phyloP scores from a whole-genome alignment of 2,113 vertebrate genomes.

The Antechinus flavipes region DNA sequence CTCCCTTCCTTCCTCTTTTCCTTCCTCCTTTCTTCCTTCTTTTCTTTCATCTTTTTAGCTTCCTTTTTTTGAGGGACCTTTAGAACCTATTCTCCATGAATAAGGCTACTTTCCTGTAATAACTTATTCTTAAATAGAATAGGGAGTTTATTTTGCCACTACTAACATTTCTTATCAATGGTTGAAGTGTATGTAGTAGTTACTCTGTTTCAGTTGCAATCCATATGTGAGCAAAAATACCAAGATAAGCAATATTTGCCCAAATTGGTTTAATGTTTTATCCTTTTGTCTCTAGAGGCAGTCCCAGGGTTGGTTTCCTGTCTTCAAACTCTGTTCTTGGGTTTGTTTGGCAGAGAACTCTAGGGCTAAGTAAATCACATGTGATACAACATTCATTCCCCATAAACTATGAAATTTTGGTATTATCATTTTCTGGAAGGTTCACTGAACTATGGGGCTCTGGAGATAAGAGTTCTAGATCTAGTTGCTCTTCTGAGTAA shows the following conservation, averaged over 20 bases:
- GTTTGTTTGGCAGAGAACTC: neutral
- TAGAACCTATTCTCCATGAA: neutral
- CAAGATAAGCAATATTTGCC: neutral
- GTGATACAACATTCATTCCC: neutral
- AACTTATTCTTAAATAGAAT: neutral
- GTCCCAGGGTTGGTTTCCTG: neutral
- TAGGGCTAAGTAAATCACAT: neutral
- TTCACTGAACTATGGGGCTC: neutral
- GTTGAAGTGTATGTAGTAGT: neutral
- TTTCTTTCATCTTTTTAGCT: neutral
- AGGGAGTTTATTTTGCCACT: neutral
- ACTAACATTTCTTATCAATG: neutral
- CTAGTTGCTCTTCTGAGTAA: neutral
- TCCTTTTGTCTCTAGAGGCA: neutral
- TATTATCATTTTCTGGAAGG: neutral
- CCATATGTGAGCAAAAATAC: neutral
- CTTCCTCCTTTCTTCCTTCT: too few relatives aligned
- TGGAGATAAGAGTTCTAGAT: neutral
- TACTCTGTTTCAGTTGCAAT: neutral
- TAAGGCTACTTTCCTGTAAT: neutral
- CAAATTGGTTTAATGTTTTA: neutral
- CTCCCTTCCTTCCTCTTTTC: too few relatives aligned
- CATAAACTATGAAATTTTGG: neutral
- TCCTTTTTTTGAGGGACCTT: neutral
- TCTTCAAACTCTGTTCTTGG: neutral